Percentiles rank a stretch among this genome's conserved stretches.
Evolutionary conservation across 2,888 invertebrate species (phyloP).

Genomic region (Molorchus minor): DNA sequence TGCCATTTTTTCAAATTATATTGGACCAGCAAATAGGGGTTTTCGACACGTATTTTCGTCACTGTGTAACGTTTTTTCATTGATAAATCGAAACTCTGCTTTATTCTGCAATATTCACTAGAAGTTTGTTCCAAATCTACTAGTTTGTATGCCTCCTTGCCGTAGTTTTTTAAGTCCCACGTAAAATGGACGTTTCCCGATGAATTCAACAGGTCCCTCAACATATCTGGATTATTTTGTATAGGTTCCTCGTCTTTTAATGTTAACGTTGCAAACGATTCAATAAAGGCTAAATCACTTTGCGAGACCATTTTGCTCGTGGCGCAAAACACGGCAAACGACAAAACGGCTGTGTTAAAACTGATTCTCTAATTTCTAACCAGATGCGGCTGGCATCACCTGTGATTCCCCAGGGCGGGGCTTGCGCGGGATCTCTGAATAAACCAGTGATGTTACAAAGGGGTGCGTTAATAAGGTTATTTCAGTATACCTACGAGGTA

Average conservation of each 20-base stretch:
- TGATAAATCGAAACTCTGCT: not conserved
- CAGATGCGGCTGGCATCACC: too few relatives aligned
- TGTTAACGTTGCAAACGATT: not conserved
- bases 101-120: not conserved
- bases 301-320: not conserved
- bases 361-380: too few relatives aligned
- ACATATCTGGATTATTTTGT: constrained; percentile 10
- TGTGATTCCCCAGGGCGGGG: too few relatives aligned
- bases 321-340: too few relatives aligned
- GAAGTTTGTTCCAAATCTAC: not conserved
- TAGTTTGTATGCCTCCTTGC: not conserved
- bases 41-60: constrained; percentile 9
- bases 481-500: too few relatives aligned
- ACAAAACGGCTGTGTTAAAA: too few relatives aligned
- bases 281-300: not conserved
- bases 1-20: constrained; percentile 13
- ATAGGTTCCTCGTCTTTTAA: not conserved
- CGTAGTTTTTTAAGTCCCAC: not conserved
- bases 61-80: constrained; percentile 10
- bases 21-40: constrained; percentile 10
- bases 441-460: too few relatives aligned
- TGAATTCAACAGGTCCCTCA: not conserved
- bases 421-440: too few relatives aligned
- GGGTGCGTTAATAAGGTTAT: too few relatives aligned
- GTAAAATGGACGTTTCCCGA: not conserved